Percentiles rank a stretch among this genome's conserved stretches.
Evolutionary conservation across 2,797 vertebrate species (phyloP).

Genomic region (Gorsachius magnificus): DNA sequence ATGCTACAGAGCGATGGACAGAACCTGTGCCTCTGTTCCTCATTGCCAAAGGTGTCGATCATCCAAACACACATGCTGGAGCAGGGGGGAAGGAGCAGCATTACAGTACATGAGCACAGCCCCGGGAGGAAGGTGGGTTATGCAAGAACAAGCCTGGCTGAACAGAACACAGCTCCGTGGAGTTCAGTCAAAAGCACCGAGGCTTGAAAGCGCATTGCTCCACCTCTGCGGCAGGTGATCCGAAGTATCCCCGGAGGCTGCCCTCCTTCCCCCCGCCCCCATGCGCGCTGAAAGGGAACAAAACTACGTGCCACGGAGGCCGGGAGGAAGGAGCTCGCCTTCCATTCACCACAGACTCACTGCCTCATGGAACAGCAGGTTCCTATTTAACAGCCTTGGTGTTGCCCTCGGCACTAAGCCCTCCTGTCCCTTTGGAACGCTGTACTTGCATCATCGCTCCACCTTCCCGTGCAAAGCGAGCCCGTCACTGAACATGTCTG

Average conservation of each 20-base stretch:
- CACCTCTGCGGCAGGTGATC: neutral
- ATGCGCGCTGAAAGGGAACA: neutral
- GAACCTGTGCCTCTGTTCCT: constrained; percentile 85
- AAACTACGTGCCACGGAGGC: neutral
- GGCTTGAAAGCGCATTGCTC: neutral
- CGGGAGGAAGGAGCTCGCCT: neutral
- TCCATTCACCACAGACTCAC: neutral
- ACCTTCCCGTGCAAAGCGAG: neutral
- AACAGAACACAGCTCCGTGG: neutral
- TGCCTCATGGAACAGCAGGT: neutral
- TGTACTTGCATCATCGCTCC: neutral
- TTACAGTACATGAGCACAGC: neutral
- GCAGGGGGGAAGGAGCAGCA: constrained; percentile 19
- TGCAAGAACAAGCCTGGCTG: neutral
- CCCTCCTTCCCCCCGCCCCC: neutral
- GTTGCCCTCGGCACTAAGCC: neutral
- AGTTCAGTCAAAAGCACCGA: neutral
- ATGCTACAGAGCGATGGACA: constrained; percentile 92
- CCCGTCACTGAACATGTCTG: neutral
- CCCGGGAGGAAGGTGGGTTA: neutral
- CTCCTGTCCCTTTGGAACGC: neutral
- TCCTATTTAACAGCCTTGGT: neutral
- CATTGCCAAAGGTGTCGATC: constrained; percentile 91
- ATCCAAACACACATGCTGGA: constrained; percentile 97
- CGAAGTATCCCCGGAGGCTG: neutral